Percentiles rank a stretch among this genome's conserved stretches.
Evolutionary conservation across 2,113 vertebrate species (phyloP).

Genomic region (Chaetodon trifascialis): DNA sequence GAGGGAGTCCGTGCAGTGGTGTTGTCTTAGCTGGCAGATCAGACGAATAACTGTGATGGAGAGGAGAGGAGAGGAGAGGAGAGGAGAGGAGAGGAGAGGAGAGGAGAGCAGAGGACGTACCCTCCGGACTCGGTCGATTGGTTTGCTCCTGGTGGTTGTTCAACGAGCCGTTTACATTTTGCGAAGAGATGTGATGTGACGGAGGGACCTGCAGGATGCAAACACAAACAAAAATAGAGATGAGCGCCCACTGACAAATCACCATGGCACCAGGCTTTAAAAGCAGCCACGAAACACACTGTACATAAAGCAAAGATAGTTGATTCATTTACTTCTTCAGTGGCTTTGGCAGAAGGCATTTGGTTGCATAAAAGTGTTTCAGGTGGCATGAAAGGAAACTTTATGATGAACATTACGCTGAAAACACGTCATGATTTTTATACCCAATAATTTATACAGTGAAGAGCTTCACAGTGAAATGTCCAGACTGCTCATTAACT

Average conservation of each 20-base stretch:
- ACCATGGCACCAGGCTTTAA: slow-evolving; percentile 32
- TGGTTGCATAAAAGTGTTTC: neutral
- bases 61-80: neutral
- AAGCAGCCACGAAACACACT: neutral
- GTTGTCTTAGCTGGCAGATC: neutral
- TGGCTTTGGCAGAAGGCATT: neutral
- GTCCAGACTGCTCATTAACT: neutral
- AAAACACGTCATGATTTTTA: too few relatives aligned
- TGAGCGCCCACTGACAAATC: neutral
- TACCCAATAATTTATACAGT: too few relatives aligned
- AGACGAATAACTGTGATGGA: neutral
- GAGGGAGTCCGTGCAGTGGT: neutral
- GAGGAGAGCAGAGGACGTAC: slow-evolving; percentile 74
- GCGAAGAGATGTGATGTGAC: slow-evolving; percentile 84
- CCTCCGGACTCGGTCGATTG: slow-evolving; percentile 89
- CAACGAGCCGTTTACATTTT: slow-evolving; percentile 87
- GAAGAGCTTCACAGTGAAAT: too few relatives aligned
- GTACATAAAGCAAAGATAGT: neutral
- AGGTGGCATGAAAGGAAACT: neutral
- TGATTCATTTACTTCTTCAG: neutral
- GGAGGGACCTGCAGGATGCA: slow-evolving; percentile 82
- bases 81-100: neutral
- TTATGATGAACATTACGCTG: neutral
- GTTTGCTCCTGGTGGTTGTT: slow-evolving; percentile 83
- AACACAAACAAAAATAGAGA: slow-evolving; percentile 29